Evolutionary conservation across 2,888 invertebrate species (phyloP).

Genomic region (Aricia artaxerxes): DNA sequence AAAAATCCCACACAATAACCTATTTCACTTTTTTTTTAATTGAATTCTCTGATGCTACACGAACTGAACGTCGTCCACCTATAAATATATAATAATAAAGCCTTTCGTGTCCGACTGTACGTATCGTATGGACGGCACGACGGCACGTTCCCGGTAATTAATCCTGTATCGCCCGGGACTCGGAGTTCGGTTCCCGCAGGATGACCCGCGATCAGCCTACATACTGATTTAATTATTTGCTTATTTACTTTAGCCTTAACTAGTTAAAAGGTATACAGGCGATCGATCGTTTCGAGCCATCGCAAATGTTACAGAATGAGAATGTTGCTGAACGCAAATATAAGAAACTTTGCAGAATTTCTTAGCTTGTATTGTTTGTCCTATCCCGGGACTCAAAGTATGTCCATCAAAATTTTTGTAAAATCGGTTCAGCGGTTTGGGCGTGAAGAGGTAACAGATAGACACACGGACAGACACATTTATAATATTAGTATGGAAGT

Average conservation of each 20-base stretch:
- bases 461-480: too few species aligned
- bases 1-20: too few species aligned
- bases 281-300: neutral
- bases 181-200: constrained; percentile 58
- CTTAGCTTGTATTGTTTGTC: neutral
- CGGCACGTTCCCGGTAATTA: constrained; percentile 69
- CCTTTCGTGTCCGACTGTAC: constrained; percentile 49
- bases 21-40: too few species aligned
- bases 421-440: too few species aligned
- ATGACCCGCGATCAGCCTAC: constrained; percentile 55
- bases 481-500: too few species aligned
- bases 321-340: neutral
- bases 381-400: too few species aligned
- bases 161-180: constrained; percentile 65
- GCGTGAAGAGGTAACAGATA: too few species aligned
- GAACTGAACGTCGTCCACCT: too few species aligned
- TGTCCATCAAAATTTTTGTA: too few species aligned
- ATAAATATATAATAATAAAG: neutral
- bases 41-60: too few species aligned
- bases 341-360: neutral
- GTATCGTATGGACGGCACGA: constrained; percentile 56
- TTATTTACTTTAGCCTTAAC: constrained; percentile 8
- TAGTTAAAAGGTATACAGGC: neutral
- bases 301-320: neutral
- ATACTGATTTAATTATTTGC: constrained; percentile 16